Conservation (phyloP, 2,888 invertebrate genomes). For the Netelia inedita region DNA sequence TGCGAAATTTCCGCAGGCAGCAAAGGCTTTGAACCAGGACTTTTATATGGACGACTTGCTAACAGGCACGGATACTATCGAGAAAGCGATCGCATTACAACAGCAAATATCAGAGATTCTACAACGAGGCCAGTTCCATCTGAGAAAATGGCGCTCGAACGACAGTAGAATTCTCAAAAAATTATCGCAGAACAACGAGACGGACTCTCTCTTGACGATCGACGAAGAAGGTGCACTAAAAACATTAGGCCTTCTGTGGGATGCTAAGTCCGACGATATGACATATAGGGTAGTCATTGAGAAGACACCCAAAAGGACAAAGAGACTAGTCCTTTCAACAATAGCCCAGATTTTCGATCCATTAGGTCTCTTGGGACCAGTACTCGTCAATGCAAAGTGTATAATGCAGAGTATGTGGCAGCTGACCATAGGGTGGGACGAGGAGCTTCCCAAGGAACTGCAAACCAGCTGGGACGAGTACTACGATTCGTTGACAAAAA, state of each 20-base stretch:
- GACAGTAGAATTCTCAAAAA: slow-evolving; percentile 10
- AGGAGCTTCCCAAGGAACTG: too few species aligned
- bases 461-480: too few species aligned
- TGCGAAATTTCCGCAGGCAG: slow-evolving; percentile 26
- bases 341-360: background rate
- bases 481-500: too few species aligned
- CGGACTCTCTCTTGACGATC: slow-evolving; percentile 47
- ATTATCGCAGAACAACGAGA: slow-evolving; percentile 17
- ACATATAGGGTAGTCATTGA: too few species aligned
- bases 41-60: slow-evolving; percentile 65
- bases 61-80: slow-evolving; percentile 43
- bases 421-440: too few species aligned
- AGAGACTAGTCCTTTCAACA: too few species aligned
- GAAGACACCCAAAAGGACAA: too few species aligned
- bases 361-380: too few species aligned
- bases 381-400: too few species aligned
- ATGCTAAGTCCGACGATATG: too few species aligned
- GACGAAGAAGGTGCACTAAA: slow-evolving; percentile 58
- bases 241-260: too few species aligned
- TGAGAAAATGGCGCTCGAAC: slow-evolving; percentile 60
- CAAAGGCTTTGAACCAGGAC: slow-evolving; percentile 39
- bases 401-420: too few species aligned
- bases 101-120: slow-evolving; percentile 20
- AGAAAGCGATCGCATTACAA: slow-evolving; percentile 22
- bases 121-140: slow-evolving; percentile 35